phyloP scores from a whole-genome alignment of 1,140 invertebrate species.

The Drosophila lacertosa region DNA sequence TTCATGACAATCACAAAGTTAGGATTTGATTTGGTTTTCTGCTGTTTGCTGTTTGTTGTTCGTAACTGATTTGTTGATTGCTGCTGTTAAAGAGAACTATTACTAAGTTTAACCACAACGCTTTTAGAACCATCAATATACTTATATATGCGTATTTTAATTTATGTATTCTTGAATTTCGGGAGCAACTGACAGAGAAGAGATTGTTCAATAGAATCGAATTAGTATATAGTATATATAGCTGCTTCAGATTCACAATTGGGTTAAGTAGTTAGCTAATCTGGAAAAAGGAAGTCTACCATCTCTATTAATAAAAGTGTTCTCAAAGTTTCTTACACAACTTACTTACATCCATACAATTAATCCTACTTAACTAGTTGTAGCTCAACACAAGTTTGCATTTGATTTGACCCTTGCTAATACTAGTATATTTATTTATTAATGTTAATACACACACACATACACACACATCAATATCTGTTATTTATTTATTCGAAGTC shows the following conservation, averaged over 20 bases:
- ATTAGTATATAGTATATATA: neutral
- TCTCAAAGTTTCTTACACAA: constrained; percentile 16
- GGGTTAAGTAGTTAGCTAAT: neutral
- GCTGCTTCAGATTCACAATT: neutral
- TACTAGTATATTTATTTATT: constrained; percentile 22
- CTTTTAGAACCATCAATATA: constrained; percentile 54
- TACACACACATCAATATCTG: constrained; percentile 25
- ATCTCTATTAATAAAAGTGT: constrained; percentile 46
- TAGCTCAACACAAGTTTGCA: constrained; percentile 8
- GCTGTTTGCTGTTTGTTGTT: constrained; percentile 11
- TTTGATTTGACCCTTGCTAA: constrained; percentile 11
- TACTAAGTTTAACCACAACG: constrained; percentile 64
- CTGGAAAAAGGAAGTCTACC: constrained; percentile 31
- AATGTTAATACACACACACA: constrained; percentile 26
- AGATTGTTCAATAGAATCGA: constrained; percentile 6
- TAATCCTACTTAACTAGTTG: constrained; percentile 9
- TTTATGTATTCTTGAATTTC: neutral
- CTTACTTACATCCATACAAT: constrained; percentile 1
- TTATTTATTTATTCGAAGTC: constrained; percentile 15
- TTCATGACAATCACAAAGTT: constrained; percentile 81
- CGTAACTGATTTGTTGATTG: constrained; percentile 25
- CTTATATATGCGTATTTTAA: constrained; percentile 21
- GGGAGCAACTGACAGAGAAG: neutral
- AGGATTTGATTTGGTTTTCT: constrained; percentile 70
- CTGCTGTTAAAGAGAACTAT: constrained; percentile 42